Evolutionary conservation across 2,797 vertebrate genomes (phyloP).

Genomic region (Parambassis ranga): DNA sequence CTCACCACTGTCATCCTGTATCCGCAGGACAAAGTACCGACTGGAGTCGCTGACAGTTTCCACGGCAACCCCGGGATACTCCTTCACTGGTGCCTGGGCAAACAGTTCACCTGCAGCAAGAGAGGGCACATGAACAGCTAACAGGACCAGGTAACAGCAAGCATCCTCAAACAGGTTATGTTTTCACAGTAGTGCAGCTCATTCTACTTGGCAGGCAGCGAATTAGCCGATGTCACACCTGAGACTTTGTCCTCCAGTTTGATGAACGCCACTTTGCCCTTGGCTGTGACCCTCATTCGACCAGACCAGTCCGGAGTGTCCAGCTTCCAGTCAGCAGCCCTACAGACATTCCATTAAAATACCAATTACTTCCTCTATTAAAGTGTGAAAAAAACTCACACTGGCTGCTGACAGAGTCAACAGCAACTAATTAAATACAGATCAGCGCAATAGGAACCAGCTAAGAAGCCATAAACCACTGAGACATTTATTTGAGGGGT

Average conservation of each 20-base stretch:
- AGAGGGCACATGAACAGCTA: background rate
- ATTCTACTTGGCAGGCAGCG: too few species aligned
- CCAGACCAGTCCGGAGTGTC: slow-evolving; percentile 93
- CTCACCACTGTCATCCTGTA: slow-evolving; percentile 93
- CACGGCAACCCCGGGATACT: slow-evolving; percentile 88
- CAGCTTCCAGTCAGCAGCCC: slow-evolving; percentile 96
- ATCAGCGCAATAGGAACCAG: too few species aligned
- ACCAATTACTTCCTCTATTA: background rate
- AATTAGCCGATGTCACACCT: slow-evolving; percentile 80
- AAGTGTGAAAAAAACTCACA: too few species aligned
- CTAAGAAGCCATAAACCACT: too few species aligned
- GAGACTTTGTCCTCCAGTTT: slow-evolving; percentile 94
- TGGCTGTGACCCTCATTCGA: slow-evolving; percentile 90
- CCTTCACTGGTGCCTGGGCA: slow-evolving; percentile 90
- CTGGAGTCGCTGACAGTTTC: slow-evolving; percentile 95
- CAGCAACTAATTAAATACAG: too few species aligned
- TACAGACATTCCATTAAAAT: slow-evolving; percentile 47
- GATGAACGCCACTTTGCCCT: slow-evolving; percentile 89
- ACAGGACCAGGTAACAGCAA: too few species aligned
- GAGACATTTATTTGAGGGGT: too few species aligned
- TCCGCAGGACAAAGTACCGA: slow-evolving; percentile 93
- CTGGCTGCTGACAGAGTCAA: too few species aligned
- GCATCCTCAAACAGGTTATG: too few species aligned
- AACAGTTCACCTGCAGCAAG: slow-evolving; percentile 86
- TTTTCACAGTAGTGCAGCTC: too few species aligned